These are phyloP conservation scores for Cyprinodon variegatus DNA, from an alignment of 2,113 vertebrate genomes.

Conservation along the genomic window DNA sequence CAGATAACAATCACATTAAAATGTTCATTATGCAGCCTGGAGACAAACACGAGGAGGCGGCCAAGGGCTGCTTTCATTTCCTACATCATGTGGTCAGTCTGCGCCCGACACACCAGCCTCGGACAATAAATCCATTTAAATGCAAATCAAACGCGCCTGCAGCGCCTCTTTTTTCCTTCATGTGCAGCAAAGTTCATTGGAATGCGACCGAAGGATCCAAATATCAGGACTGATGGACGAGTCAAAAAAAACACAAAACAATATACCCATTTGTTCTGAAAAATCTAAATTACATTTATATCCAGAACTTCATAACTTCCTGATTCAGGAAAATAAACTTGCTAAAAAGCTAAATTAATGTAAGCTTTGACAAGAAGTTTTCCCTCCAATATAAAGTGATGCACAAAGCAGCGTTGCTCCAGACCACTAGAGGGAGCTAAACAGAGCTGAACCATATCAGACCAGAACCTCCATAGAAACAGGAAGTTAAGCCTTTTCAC, in stretches of 20 bases:
- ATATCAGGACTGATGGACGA: not conserved
- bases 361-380: not conserved
- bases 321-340: not conserved
- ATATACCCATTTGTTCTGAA: not conserved
- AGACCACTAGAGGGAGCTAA: too few species aligned
- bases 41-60: not conserved
- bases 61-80: conserved; percentile 24
- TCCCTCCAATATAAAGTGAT: too few species aligned
- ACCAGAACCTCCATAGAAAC: too few species aligned
- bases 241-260: not conserved
- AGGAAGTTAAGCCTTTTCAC: too few species aligned
- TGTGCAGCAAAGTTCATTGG: conserved; percentile 35
- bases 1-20: conserved; percentile 44
- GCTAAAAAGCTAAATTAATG: not conserved
- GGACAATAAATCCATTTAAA: conserved; percentile 77
- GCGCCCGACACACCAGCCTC: conserved; percentile 51
- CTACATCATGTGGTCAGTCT: conserved; percentile 59
- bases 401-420: too few species aligned
- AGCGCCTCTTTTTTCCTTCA: not conserved
- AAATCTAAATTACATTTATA: not conserved
- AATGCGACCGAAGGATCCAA: conserved; percentile 45
- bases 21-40: conserved; percentile 37
- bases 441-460: too few species aligned
- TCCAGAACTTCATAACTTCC: not conserved
- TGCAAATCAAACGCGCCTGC: conserved; percentile 70